A percentile compares a stretch with the other conserved stretches of the same genome.
These are phyloP conservation scores for Smittia sp. DNA, from an alignment of 2,888 invertebrate genomes.

Conservation along the genomic window DNA sequence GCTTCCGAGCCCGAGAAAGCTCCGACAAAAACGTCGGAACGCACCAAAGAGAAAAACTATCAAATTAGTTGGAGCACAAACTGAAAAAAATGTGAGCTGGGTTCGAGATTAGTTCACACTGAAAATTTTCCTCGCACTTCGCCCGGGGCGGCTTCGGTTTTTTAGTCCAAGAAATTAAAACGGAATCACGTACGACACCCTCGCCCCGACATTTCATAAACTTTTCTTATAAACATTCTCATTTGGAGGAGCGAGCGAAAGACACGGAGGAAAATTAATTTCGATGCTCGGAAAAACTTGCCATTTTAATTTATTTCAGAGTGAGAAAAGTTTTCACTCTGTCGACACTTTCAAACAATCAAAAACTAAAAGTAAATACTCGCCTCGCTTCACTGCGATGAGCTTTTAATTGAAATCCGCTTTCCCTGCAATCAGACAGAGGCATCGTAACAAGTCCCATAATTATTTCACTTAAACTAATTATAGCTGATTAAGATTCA, in stretches of 20 bases:
- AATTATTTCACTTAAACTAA: slow-evolving; percentile 17
- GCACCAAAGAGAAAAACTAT: neutral
- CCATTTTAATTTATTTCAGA: neutral
- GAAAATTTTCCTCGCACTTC: neutral
- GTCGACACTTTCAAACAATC: neutral
- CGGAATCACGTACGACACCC: slow-evolving; percentile 19
- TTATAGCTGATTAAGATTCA: slow-evolving; percentile 23
- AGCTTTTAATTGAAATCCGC: too few relatives aligned
- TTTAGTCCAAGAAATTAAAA: neutral
- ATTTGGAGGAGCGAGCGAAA: neutral
- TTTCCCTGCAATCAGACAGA: neutral
- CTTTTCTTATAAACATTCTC: slow-evolving; percentile 23
- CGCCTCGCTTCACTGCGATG: neutral
- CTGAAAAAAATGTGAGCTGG: slow-evolving; percentile 22
- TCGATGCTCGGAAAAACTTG: neutral
- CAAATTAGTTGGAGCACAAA: neutral
- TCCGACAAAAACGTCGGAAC: neutral
- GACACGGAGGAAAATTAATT: slow-evolving; percentile 10
- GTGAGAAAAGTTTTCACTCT: neutral
- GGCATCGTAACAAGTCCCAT: neutral
- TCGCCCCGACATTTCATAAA: slow-evolving; percentile 11
- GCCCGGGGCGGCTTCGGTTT: neutral
- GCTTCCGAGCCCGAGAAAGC: neutral
- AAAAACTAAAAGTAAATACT: neutral
- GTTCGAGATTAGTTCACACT: slow-evolving; percentile 1